phyloP scores from a whole-genome alignment of 1,140 invertebrate species.

The Formica selysi region DNA sequence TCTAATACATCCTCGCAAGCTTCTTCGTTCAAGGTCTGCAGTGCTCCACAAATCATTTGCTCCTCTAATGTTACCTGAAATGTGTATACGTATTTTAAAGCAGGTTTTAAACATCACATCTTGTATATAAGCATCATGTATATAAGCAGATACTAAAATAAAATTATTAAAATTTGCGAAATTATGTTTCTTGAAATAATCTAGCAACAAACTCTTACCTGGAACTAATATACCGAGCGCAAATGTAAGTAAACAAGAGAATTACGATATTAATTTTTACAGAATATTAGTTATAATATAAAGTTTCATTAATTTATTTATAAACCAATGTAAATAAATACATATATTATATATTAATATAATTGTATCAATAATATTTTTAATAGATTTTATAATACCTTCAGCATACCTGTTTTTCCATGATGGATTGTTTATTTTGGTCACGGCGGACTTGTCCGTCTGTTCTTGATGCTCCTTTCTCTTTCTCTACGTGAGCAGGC shows the following conservation, averaged over 20 bases:
- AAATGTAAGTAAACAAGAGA: constrained; percentile 63
- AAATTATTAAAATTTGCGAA: background rate
- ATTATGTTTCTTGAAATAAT: background rate
- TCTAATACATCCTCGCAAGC: constrained; percentile 94
- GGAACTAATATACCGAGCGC: constrained; percentile 78
- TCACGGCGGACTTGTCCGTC: constrained; percentile 82
- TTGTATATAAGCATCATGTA: background rate
- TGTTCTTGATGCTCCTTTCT: constrained; percentile 82
- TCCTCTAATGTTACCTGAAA: constrained; percentile 95
- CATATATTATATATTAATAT: background rate
- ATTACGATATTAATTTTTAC: constrained; percentile 58
- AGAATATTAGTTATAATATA: background rate
- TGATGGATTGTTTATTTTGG: constrained; percentile 89
- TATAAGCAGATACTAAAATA: background rate
- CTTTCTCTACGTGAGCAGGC: constrained; percentile 81
- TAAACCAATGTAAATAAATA: background rate
- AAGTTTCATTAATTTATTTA: constrained; percentile 33
- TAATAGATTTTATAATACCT: background rate
- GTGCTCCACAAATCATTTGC: constrained; percentile 96
- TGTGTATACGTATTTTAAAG: constrained; percentile 5
- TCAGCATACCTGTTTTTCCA: constrained; percentile 91
- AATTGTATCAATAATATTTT: background rate
- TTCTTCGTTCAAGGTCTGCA: constrained; percentile 97
- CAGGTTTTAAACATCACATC: background rate
- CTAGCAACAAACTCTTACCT: constrained; percentile 79